Conservation (phyloP, 2,797 vertebrate species). For the Scomberomorus guttatus region DNA sequence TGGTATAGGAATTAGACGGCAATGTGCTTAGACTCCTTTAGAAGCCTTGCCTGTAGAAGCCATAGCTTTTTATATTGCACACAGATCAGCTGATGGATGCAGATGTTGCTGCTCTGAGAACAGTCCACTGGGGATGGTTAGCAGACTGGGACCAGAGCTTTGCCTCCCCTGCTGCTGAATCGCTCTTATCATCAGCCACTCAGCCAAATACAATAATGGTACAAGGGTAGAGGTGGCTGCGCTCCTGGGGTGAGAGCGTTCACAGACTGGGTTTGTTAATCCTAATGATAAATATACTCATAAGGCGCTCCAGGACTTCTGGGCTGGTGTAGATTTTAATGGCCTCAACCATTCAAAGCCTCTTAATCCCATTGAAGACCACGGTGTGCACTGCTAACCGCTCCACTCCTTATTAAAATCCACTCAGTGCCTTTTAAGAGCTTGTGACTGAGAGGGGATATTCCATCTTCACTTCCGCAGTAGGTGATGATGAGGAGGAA, state of each 20-base stretch:
- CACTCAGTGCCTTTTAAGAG: slow-evolving; percentile 76
- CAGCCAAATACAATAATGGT: slow-evolving; percentile 74
- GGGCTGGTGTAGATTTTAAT: slow-evolving; percentile 82
- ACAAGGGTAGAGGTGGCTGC: slow-evolving; percentile 60
- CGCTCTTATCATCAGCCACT: slow-evolving; percentile 72
- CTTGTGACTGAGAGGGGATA: slow-evolving; percentile 66
- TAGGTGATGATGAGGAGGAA: slow-evolving; percentile 43
- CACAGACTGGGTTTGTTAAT: slow-evolving; percentile 77
- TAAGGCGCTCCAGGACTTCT: slow-evolving; percentile 74
- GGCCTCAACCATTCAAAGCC: slow-evolving; percentile 84
- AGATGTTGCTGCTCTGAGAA: slow-evolving; percentile 58
- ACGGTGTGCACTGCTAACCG: slow-evolving; percentile 74
- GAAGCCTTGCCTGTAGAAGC: slow-evolving; percentile 29
- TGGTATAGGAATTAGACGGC: slow-evolving; percentile 32
- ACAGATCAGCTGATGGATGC: slow-evolving; percentile 53
- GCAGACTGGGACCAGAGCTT: slow-evolving; percentile 66
- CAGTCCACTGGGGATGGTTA: slow-evolving; percentile 44
- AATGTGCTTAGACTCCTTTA: slow-evolving; percentile 28
- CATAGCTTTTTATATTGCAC: slow-evolving; percentile 27
- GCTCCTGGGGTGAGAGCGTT: slow-evolving; percentile 68
- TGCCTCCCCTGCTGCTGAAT: slow-evolving; percentile 54
- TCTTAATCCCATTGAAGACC: slow-evolving; percentile 84
- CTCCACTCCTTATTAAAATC: slow-evolving; percentile 83
- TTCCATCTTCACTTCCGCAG: slow-evolving; percentile 53
- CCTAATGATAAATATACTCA: slow-evolving; percentile 84